These are phyloP conservation scores for Apotomis turbidana DNA, from an alignment of 2,888 invertebrate species.

Conservation along the genomic window DNA sequence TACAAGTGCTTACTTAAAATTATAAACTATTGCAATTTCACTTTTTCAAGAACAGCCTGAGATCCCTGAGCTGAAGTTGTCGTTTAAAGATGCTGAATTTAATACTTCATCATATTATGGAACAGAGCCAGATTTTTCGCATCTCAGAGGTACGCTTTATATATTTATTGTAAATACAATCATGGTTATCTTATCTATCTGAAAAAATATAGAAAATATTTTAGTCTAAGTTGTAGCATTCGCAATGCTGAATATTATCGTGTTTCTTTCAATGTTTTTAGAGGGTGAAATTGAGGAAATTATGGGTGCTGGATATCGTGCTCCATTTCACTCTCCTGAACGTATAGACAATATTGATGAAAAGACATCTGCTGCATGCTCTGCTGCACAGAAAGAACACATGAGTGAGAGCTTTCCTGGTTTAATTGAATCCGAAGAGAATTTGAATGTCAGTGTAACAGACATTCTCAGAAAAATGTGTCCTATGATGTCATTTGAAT, in stretches of 20 bases:
- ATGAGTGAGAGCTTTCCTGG: not conserved
- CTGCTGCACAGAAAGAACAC: not conserved
- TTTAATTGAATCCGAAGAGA: constrained; percentile 44
- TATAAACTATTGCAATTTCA: not conserved
- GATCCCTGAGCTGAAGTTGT: constrained; percentile 41
- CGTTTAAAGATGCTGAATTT: constrained; percentile 45
- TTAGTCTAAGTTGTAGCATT: too few species aligned
- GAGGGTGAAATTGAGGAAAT: constrained; percentile 13
- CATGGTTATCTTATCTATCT: too few species aligned
- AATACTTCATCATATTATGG: constrained; percentile 47
- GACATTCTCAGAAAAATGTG: constrained; percentile 59
- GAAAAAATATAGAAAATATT: too few species aligned
- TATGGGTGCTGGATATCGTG: not conserved
- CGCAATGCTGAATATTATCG: not conserved
- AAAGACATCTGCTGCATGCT: not conserved
- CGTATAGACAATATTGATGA: not conserved
- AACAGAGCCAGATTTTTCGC: constrained; percentile 42
- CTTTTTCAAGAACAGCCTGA: constrained; percentile 47
- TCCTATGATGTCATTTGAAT: constrained; percentile 65
- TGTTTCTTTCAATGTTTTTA: not conserved
- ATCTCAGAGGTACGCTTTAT: constrained; percentile 3
- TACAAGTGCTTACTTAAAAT: not conserved
- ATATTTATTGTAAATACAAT: too few species aligned
- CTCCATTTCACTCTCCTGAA: constrained; percentile 10
- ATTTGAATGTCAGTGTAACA: constrained; percentile 49